Percentiles rank a stretch among this genome's conserved stretches.
Evolutionary conservation across 2,113 vertebrate genomes (phyloP).

Genomic region (Emydura subglobosa): DNA sequence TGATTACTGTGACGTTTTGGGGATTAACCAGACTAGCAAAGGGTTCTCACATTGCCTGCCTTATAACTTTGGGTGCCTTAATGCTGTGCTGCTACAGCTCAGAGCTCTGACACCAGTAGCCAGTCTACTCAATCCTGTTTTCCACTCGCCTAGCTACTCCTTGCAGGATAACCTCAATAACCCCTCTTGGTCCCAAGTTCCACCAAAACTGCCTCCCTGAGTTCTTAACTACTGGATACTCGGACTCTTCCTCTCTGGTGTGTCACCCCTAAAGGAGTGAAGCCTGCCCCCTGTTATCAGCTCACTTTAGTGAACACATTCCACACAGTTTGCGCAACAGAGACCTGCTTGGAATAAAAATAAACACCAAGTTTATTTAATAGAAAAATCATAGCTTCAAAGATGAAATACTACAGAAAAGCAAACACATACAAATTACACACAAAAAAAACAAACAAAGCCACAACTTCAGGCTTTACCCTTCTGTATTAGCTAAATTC

Average conservation of each 20-base stretch:
- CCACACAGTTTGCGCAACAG: no score
- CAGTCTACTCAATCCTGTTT: background rate
- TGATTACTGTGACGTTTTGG: background rate
- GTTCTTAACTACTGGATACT: background rate
- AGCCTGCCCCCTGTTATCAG: no score
- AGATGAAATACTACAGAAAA: background rate
- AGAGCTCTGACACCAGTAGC: background rate
- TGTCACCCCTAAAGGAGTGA: background rate
- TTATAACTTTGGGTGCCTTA: background rate
- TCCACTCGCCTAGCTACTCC: background rate
- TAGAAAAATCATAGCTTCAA: background rate
- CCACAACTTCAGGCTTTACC: background rate
- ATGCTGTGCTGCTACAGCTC: background rate
- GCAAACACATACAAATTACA: background rate
- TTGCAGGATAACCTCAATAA: background rate
- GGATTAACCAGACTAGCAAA: background rate
- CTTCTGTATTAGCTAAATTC: background rate
- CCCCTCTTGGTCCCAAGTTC: background rate
- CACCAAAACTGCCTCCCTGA: background rate
- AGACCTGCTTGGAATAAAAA: background rate
- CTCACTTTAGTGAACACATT: no score
- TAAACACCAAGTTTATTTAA: background rate
- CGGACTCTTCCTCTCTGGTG: background rate
- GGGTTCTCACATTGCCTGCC: background rate
- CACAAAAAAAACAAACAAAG: background rate